Percentiles rank a stretch among this genome's conserved stretches.
phyloP scores from a whole-genome alignment of 35 echinoderm and acorn worm genomes.

The Patiria miniata region DNA sequence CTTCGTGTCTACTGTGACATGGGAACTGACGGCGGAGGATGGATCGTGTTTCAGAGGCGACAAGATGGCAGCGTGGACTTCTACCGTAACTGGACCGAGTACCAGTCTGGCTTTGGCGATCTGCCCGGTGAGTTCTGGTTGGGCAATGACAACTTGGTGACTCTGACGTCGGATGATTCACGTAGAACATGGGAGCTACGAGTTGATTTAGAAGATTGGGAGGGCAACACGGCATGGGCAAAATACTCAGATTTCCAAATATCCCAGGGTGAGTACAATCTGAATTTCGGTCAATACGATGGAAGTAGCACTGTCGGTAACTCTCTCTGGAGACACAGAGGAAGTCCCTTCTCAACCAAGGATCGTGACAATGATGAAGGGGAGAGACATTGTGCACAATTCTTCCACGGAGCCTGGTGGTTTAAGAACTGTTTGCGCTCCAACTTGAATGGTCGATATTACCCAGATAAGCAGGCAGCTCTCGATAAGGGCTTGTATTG shows the following conservation, averaged over 20 bases:
- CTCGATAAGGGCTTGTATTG: not conserved
- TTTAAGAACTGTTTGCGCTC: not conserved
- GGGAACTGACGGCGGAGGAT: not conserved
- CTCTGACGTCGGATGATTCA: not conserved
- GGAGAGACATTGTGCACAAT: not conserved
- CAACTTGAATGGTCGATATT: not conserved
- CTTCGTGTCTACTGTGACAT: constrained; percentile 24
- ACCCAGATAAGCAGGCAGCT: not conserved
- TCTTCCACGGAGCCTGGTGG: not conserved
- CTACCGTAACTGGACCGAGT: constrained; percentile 36
- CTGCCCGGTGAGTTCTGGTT: constrained; percentile 53
- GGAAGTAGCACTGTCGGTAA: not conserved
- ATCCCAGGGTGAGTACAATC: not conserved
- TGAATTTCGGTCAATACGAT: not conserved
- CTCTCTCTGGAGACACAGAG: not conserved
- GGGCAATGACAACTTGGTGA: constrained; percentile 32
- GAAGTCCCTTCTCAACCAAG: not conserved
- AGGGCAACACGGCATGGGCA: not conserved
- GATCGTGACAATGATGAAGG: not conserved
- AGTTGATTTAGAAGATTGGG: constrained; percentile 40
- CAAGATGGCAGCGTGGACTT: constrained; percentile 43
- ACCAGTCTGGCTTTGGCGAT: constrained; percentile 49
- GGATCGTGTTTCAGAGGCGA: constrained; percentile 51
- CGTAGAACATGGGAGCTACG: constrained; percentile 20
- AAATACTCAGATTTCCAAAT: constrained; percentile 9